A percentile compares a stretch with the other conserved stretches of the same genome.
Conservation (phyloP, 2,797 vertebrate genomes). For the Sebastes cheni region DNA sequence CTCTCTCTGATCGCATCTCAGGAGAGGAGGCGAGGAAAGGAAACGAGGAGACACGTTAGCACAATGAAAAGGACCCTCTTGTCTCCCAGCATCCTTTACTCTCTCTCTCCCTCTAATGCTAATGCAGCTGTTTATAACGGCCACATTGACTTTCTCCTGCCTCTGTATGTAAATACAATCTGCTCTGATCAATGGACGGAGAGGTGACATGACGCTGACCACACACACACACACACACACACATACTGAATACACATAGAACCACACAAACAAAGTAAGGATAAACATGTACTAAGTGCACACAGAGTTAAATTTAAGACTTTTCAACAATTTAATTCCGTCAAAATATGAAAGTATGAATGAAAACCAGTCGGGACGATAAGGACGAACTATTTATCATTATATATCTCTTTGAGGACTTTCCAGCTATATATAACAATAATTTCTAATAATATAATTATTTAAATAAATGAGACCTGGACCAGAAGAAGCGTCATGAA, state of each 20-base stretch:
- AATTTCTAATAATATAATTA: too few relatives aligned
- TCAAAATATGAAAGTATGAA: neutral
- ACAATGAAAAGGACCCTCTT: too few relatives aligned
- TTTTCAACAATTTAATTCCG: neutral
- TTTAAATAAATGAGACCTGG: neutral
- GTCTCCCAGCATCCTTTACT: too few relatives aligned
- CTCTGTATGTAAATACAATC: constrained; percentile 71
- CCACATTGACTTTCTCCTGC: constrained; percentile 70
- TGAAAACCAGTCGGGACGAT: neutral
- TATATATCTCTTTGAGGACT: too few relatives aligned
- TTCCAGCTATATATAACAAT: too few relatives aligned
- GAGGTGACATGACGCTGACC: constrained; percentile 34
- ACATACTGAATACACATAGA: neutral
- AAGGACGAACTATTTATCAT: neutral
- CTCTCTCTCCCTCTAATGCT: constrained; percentile 40
- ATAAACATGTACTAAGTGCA: neutral
- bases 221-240: neutral
- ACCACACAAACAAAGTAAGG: neutral
- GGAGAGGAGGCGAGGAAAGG: too few relatives aligned
- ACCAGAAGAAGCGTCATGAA: neutral
- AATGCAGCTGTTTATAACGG: constrained; percentile 74
- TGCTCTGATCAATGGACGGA: constrained; percentile 59
- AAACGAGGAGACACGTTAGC: too few relatives aligned
- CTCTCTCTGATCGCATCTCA: too few relatives aligned
- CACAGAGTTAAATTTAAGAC: neutral